A percentile compares a stretch with the other conserved stretches of the same genome.
Conservation (phyloP, 2,797 vertebrate genomes). For the Anableps anableps region DNA sequence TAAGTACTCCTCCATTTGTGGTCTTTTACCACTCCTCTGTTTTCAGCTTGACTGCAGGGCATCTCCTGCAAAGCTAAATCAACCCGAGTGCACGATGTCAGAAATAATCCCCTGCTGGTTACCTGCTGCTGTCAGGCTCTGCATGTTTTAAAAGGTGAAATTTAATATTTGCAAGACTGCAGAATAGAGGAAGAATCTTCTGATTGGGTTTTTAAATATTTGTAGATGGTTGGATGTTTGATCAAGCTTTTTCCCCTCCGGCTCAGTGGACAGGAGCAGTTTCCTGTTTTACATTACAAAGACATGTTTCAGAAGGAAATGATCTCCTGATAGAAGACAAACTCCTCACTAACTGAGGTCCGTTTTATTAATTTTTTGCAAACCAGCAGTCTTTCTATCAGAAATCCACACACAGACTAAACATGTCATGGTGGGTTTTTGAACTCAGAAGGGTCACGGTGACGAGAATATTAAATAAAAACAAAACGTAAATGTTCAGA, state of each 20-base stretch:
- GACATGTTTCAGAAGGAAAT: not conserved
- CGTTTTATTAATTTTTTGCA: not conserved
- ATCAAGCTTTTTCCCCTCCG: not conserved
- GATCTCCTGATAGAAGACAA: not conserved
- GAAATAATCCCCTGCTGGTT: slow-evolving; percentile 9
- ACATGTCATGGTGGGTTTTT: not conserved
- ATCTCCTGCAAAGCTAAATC: slow-evolving; percentile 22
- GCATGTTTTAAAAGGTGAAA: slow-evolving; percentile 9
- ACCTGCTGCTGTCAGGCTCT: slow-evolving; percentile 15
- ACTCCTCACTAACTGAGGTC: not conserved
- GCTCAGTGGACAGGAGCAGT: not conserved
- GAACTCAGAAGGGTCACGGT: not conserved
- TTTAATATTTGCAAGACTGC: not conserved
- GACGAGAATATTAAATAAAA: not conserved
- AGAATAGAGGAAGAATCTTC: not conserved
- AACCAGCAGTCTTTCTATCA: not conserved
- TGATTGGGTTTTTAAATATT: not conserved
- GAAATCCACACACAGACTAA: not conserved
- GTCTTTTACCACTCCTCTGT: not conserved
- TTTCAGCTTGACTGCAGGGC: slow-evolving; percentile 18
- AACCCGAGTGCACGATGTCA: slow-evolving; percentile 2
- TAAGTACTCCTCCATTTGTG: slow-evolving; percentile 3
- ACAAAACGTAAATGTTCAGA: not conserved
- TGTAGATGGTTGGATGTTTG: not conserved
- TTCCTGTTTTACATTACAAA: not conserved